Evolutionary conservation across 2,113 vertebrate species (phyloP).

Genomic region (Oncorhynchus clarkii): DNA sequence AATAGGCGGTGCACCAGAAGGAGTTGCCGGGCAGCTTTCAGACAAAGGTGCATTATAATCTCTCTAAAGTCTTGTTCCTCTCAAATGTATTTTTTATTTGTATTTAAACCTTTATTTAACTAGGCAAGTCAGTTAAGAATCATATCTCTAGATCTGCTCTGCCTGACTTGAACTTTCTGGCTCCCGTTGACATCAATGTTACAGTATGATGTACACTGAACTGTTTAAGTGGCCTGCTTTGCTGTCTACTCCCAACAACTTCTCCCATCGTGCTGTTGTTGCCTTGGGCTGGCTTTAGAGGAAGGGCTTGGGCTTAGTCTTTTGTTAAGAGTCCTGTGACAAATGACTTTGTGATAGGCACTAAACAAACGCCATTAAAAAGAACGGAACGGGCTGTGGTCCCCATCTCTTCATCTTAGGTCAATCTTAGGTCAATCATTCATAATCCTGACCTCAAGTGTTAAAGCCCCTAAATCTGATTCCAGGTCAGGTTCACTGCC

Average conservation of each 20-base stretch:
- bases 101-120: too few relatives aligned
- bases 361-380: conserved; percentile 37
- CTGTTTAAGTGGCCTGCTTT: neutral
- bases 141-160: too few relatives aligned
- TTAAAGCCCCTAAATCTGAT: conserved; percentile 28
- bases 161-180: too few relatives aligned
- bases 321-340: conserved; percentile 30
- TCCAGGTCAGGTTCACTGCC: conserved; percentile 44
- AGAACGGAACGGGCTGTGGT: conserved; percentile 31
- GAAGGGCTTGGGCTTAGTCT: conserved; percentile 1
- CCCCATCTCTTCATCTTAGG: conserved; percentile 10
- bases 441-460: conserved; percentile 39
- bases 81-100: too few relatives aligned
- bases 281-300: conserved; percentile 12
- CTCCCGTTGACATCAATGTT: too few relatives aligned
- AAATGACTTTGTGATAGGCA: conserved; percentile 38
- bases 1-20: neutral
- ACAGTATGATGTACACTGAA: too few relatives aligned
- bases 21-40: neutral
- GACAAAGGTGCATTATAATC: neutral
- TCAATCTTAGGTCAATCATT: conserved; percentile 1
- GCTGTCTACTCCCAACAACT: neutral
- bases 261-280: conserved; percentile 24
- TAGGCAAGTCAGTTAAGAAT: too few relatives aligned
- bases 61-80: too few relatives aligned